These are phyloP conservation scores for Drosophila birchii DNA, from an alignment of 2,888 invertebrate genomes.

Conservation along the genomic window DNA sequence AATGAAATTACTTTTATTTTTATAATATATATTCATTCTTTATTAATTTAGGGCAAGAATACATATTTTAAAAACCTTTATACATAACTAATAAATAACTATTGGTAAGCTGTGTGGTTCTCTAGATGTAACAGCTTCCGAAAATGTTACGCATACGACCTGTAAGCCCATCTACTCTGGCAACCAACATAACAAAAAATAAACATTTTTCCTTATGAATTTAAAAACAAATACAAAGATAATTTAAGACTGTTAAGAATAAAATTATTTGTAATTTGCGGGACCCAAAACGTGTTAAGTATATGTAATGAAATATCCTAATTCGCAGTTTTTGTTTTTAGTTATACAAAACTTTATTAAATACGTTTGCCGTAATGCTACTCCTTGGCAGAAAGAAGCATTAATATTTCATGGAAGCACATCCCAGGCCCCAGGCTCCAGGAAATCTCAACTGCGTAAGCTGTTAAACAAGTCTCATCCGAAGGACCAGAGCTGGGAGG, in stretches of 20 bases:
- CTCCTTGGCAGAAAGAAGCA: slow-evolving; percentile 11
- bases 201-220: not conserved
- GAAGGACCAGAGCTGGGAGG: not conserved
- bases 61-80: too few species aligned
- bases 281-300: not conserved
- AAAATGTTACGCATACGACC: slow-evolving; percentile 1
- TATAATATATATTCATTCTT: too few species aligned
- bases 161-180: too few species aligned
- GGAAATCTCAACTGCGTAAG: slow-evolving; percentile 44
- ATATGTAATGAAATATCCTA: not conserved
- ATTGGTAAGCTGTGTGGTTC: too few species aligned
- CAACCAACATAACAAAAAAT: not conserved
- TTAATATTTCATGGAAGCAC: slow-evolving; percentile 55
- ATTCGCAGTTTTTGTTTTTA: not conserved
- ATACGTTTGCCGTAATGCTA: not conserved
- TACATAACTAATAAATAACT: too few species aligned
- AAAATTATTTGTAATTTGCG: not conserved
- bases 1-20: too few species aligned
- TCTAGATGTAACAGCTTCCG: too few species aligned
- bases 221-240: not conserved
- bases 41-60: too few species aligned
- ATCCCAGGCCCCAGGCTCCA: not conserved
- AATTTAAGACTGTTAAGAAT: too few species aligned
- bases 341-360: not conserved
- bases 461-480: slow-evolving; percentile 44